Conservation (phyloP, 2,888 invertebrate genomes). For the Drosophila fulvimacula region DNA sequence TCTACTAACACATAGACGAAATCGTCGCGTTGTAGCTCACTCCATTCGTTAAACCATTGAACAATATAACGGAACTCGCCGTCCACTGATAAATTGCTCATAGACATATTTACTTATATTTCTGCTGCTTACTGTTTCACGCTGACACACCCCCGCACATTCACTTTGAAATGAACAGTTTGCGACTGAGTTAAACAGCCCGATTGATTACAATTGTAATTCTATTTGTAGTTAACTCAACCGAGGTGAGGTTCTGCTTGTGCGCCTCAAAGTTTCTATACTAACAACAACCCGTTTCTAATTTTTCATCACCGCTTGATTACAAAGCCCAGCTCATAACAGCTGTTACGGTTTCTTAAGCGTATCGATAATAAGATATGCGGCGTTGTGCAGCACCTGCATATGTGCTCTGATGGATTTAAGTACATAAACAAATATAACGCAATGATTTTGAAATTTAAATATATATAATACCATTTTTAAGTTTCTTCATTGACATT, state of each 20-base stretch:
- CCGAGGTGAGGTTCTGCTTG: constrained; percentile 19
- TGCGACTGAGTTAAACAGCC: neutral
- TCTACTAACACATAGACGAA: constrained; percentile 91
- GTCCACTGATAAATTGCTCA: constrained; percentile 87
- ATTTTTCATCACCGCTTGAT: constrained; percentile 52
- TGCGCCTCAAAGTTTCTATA: constrained; percentile 57
- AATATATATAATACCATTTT: neutral
- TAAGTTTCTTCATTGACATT: neutral
- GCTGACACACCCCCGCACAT: constrained; percentile 50
- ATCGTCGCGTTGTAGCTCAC: constrained; percentile 93
- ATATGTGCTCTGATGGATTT: neutral
- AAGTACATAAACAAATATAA: neutral
- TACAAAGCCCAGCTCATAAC: constrained; percentile 65
- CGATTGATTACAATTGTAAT: constrained; percentile 15
- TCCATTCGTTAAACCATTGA: constrained; percentile 96
- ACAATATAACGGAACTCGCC: constrained; percentile 92
- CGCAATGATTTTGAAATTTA: neutral
- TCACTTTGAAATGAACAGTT: constrained; percentile 25
- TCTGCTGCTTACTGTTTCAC: constrained; percentile 34
- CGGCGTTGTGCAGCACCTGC: constrained; percentile 36
- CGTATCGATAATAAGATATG: constrained; percentile 51
- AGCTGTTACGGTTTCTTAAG: constrained; percentile 45
- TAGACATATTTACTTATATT: constrained; percentile 85
- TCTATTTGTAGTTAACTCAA: constrained; percentile 18
- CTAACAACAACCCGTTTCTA: constrained; percentile 68